Conservation (phyloP, 2,888 invertebrate genomes). For the Drosophila planitibia region DNA sequence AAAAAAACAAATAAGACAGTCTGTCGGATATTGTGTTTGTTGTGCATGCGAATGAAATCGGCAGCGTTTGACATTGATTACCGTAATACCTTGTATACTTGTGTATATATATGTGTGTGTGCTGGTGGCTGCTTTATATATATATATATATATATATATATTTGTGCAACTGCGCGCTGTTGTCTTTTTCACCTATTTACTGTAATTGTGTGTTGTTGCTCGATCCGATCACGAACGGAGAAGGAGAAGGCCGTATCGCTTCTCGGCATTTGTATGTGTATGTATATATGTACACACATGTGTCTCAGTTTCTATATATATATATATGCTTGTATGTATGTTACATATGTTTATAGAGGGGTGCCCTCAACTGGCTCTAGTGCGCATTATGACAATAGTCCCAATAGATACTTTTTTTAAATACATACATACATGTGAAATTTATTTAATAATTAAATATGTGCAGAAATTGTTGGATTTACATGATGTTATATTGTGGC, state of each 20-base stretch:
- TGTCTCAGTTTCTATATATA: constrained; percentile 45
- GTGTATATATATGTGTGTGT: constrained; percentile 13
- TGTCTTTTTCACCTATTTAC: constrained; percentile 79
- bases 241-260: constrained; percentile 69
- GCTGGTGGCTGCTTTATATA: constrained; percentile 33
- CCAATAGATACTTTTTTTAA: constrained; percentile 36
- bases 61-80: constrained; percentile 82
- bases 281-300: constrained; percentile 12
- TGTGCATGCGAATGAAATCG: constrained; percentile 73
- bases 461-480: constrained; percentile 2
- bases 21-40: constrained; percentile 57
- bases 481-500: constrained; percentile 12
- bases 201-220: constrained; percentile 74
- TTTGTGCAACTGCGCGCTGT: constrained; percentile 75
- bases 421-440: constrained; percentile 1
- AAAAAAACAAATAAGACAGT: constrained; percentile 48
- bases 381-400: constrained; percentile 33
- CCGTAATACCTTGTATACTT: constrained; percentile 72
- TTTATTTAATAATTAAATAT: constrained; percentile 12
- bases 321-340: background rate
- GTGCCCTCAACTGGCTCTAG: constrained; percentile 31
- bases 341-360: constrained; percentile 5
- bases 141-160: constrained; percentile 28
- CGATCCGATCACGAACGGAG: constrained; percentile 66
- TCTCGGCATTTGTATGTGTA: constrained; percentile 33